phyloP scores from a whole-genome alignment of 2,113 vertebrate species.

The Trochalopteron elliotii region DNA sequence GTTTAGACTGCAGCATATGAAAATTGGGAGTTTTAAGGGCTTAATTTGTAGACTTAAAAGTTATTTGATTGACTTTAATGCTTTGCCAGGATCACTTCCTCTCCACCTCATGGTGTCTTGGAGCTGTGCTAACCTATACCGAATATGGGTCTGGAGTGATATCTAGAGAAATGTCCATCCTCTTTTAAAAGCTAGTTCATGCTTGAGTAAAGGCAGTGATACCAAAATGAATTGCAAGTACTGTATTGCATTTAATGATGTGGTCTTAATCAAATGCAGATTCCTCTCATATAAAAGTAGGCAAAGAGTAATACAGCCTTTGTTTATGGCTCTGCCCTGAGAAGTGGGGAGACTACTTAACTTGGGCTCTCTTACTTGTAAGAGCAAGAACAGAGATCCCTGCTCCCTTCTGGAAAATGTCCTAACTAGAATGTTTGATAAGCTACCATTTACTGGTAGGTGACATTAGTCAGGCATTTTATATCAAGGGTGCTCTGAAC shows the following conservation, averaged over 20 bases:
- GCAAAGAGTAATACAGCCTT: background rate
- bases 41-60: conserved; percentile 61
- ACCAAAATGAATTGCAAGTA: background rate
- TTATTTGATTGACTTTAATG: conserved; percentile 62
- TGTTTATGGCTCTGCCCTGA: background rate
- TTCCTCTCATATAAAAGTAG: conserved; percentile 10
- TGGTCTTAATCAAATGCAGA: conserved; percentile 25
- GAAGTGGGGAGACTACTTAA: background rate
- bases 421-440: conserved; percentile 39
- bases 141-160: background rate
- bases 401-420: conserved; percentile 48
- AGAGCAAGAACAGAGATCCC: conserved; percentile 11
- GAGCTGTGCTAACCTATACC: conserved; percentile 29
- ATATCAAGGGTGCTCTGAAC: conserved; percentile 84
- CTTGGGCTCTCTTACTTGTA: background rate
- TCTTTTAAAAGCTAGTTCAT: background rate
- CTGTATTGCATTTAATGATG: background rate
- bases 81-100: conserved; percentile 71
- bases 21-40: conserved; percentile 67
- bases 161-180: background rate
- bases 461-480: conserved; percentile 73
- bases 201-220: conserved; percentile 23
- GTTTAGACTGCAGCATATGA: conserved; percentile 34
- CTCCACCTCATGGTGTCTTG: conserved; percentile 57
- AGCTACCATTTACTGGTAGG: conserved; percentile 62